Evolutionary conservation across 1,140 invertebrate species (phyloP).

Genomic region (Neodiprion fabricii): DNA sequence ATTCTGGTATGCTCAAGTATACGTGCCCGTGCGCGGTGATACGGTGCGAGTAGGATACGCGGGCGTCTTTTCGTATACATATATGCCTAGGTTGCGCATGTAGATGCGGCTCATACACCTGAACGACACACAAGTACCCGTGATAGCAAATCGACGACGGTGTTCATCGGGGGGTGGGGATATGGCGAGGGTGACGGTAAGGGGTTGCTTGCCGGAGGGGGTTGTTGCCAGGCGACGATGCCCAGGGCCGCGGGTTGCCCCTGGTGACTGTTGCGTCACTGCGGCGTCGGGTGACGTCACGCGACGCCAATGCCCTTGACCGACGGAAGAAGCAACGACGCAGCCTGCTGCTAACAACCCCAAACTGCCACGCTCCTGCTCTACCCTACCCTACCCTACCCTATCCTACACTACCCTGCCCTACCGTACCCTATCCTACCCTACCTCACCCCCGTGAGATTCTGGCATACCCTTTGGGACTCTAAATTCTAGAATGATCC

Average conservation of each 20-base stretch:
- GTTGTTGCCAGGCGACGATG: constrained; percentile 49
- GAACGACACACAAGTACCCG: too few species aligned
- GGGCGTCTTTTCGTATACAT: neutral
- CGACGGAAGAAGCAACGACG: constrained; percentile 20
- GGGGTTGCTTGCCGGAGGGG: constrained; percentile 29
- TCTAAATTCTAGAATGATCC: neutral
- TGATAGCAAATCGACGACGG: too few species aligned
- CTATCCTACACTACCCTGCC: neutral
- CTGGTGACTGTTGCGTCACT: constrained; percentile 51
- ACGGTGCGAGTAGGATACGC: constrained; percentile 20
- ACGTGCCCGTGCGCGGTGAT: neutral
- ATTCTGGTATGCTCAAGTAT: neutral
- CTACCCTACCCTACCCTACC: neutral
- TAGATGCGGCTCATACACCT: too few species aligned
- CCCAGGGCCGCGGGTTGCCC: constrained; percentile 40
- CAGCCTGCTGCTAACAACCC: neutral
- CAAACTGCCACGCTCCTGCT: neutral
- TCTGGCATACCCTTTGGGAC: neutral
- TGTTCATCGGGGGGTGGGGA: constrained; percentile 13
- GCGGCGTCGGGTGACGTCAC: constrained; percentile 47
- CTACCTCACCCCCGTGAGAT: neutral
- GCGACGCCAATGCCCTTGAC: constrained; percentile 49
- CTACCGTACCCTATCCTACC: neutral
- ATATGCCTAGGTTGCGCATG: too few species aligned
- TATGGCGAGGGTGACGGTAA: constrained; percentile 21